Evolutionary conservation across 2,797 vertebrate species (phyloP).

Genomic region (Danio albolineatus): DNA sequence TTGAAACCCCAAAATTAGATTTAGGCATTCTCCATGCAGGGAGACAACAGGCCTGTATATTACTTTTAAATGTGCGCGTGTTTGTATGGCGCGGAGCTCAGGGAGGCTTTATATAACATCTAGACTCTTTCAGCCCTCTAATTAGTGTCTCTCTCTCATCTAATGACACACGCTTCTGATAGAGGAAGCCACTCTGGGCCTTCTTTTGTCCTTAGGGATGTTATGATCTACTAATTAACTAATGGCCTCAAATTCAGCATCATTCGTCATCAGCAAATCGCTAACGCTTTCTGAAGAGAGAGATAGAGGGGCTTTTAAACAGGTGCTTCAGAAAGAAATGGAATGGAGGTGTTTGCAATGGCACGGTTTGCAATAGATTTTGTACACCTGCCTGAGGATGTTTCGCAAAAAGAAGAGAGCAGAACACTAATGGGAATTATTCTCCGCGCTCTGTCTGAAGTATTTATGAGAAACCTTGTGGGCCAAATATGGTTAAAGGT

Average conservation of each 20-base stretch:
- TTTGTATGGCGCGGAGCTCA: conserved; percentile 37
- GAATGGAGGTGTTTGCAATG: background rate
- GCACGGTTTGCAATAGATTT: conserved; percentile 7
- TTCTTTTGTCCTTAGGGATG: conserved; percentile 64
- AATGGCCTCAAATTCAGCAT: conserved; percentile 65
- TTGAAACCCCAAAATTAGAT: conserved; percentile 49
- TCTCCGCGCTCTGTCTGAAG: background rate
- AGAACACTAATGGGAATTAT: conserved; percentile 26
- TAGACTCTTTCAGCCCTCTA: conserved; percentile 59
- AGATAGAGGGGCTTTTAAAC: conserved; percentile 52
- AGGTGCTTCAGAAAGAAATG: conserved; percentile 50
- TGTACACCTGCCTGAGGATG: conserved; percentile 26
- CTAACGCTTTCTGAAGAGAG: conserved; percentile 37
- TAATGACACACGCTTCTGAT: conserved; percentile 67
- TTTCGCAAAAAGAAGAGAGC: conserved; percentile 26
- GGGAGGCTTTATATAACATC: conserved; percentile 53
- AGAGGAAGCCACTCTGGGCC: conserved; percentile 55
- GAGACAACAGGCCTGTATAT: conserved; percentile 35
- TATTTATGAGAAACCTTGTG: conserved; percentile 31
- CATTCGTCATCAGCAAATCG: conserved; percentile 63
- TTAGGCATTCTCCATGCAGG: conserved; percentile 33
- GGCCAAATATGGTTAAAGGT: conserved; percentile 26
- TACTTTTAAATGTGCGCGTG: conserved; percentile 20
- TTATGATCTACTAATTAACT: conserved; percentile 69
- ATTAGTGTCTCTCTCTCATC: conserved; percentile 63